phyloP scores from a whole-genome alignment of 2,113 vertebrate genomes.

The Myrmecophaga tridactyla region DNA sequence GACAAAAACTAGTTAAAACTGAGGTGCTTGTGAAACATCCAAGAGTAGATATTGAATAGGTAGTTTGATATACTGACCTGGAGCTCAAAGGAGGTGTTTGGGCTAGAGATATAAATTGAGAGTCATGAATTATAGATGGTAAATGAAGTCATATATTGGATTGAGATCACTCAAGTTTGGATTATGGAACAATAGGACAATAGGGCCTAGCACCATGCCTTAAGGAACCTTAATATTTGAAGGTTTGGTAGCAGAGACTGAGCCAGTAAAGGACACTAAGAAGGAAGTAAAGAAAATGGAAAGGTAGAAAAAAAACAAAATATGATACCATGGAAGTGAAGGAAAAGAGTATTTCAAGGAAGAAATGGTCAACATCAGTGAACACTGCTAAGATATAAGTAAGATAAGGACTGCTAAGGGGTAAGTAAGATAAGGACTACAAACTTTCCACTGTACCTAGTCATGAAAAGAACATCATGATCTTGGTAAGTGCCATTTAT shows the following conservation, averaged over 20 bases:
- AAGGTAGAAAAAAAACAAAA: background rate
- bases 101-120: background rate
- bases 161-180: background rate
- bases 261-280: background rate
- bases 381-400: background rate
- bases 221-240: conserved; percentile 11
- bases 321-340: background rate
- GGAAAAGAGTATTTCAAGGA: background rate
- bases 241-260: conserved; percentile 6
- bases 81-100: background rate
- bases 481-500: background rate
- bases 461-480: background rate
- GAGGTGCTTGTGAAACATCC: background rate
- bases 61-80: background rate
- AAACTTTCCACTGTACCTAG: background rate
- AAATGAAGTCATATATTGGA: background rate
- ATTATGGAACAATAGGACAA: background rate
- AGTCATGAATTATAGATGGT: background rate
- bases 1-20: background rate
- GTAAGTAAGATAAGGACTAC: background rate
- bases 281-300: background rate
- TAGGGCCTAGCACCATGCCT: background rate
- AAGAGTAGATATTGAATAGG: background rate
- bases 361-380: background rate
- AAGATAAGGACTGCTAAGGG: background rate